phyloP scores from a whole-genome alignment of 2,888 invertebrate species.

The Plagiodera versicolora region DNA sequence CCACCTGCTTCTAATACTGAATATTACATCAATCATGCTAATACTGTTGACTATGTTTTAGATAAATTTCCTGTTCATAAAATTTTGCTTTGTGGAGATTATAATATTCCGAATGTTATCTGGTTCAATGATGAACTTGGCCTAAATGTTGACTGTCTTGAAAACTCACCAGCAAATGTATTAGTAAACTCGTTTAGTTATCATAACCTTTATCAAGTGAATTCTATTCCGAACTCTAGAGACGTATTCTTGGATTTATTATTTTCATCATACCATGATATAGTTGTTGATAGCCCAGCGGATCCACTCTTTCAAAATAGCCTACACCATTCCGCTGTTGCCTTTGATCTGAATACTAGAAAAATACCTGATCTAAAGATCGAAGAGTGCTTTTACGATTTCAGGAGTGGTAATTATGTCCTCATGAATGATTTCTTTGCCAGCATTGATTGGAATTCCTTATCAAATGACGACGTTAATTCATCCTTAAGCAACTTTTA shows the following conservation, averaged over 20 bases:
- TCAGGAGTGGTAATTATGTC: conserved; percentile 5
- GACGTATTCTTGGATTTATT: background rate
- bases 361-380: conserved; percentile 7
- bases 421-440: conserved; percentile 8
- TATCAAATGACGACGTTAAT: conserved; percentile 5
- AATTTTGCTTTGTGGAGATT: background rate
- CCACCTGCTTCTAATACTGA: conserved; percentile 1
- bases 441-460: conserved; percentile 1
- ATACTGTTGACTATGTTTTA: conserved; percentile 1
- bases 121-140: conserved; percentile 2
- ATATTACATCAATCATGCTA: conserved; percentile 2
- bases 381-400: background rate
- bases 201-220: background rate
- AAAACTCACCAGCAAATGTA: background rate
- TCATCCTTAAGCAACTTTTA: background rate
- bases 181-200: background rate
- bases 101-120: background rate
- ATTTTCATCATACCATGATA: background rate
- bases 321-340: background rate
- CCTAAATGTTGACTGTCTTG: background rate
- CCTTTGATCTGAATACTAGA: conserved; percentile 2
- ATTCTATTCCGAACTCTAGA: conserved; percentile 3
- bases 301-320: background rate
- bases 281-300: background rate
- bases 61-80: background rate